phyloP scores from a whole-genome alignment of 2,797 vertebrate species.

The Acrossocheilus fasciatus region DNA sequence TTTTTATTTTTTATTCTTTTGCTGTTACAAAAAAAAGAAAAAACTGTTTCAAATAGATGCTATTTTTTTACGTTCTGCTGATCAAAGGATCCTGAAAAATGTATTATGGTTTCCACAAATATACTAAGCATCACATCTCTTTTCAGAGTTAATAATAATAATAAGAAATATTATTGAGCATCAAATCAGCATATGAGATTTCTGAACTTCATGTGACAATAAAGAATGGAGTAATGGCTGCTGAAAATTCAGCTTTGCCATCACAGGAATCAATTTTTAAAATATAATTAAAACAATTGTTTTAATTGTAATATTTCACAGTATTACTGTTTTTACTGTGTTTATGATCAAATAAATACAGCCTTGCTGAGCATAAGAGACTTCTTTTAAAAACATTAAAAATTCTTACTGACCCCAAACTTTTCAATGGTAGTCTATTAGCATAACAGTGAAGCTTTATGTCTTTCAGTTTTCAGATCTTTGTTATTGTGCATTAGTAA shows the following conservation, averaged over 20 bases:
- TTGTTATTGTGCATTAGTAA: conserved; percentile 52
- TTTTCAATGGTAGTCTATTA: conserved; percentile 5
- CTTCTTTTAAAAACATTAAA: background rate
- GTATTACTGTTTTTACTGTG: background rate
- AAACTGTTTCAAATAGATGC: background rate
- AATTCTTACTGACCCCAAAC: background rate
- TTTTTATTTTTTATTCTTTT: background rate
- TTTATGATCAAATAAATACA: background rate
- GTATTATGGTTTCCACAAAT: background rate
- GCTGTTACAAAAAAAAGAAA: background rate
- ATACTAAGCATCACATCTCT: background rate
- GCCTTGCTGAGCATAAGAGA: background rate
- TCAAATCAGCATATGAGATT: background rate
- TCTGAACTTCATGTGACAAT: background rate
- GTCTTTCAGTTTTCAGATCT: conserved; percentile 18
- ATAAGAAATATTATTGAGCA: background rate
- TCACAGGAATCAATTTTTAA: background rate
- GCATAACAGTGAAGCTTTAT: conserved; percentile 26
- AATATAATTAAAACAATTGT: background rate
- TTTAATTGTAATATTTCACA: background rate
- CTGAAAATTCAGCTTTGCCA: background rate
- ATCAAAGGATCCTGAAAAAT: background rate
- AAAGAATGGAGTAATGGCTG: background rate
- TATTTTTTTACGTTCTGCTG: background rate
- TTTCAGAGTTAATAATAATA: background rate